Base-by-base conservation (phyloP, 2,113 vertebrate genomes). In the Collichthys lucidus region DNA sequence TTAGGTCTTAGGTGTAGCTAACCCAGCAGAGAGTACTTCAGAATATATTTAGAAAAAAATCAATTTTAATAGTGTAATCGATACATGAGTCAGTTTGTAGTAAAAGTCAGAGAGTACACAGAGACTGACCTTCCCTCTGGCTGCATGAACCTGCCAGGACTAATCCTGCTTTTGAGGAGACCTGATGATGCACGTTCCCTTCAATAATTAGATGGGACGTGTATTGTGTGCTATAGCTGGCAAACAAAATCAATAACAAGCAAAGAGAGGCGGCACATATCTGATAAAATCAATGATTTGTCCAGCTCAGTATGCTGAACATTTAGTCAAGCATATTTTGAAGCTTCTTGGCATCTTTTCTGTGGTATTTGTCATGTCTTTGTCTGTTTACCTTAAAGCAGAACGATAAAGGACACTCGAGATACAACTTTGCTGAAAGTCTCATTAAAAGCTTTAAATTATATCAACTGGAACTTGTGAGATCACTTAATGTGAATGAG, bases 31-130 rank as follows among this genome's bases (percentile, higher is more conserved):
- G 62, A 31, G 44, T 71, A 73, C 85, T 74, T 44, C 52, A 80
- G 74, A 29, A 57, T 86, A 74, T 85, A 85, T 90, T 79, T 80
- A 89, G 62, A 84, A 92, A 40, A 40, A 40, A 40, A 35, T 35
- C 31, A 90, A 94, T 95, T 87, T 92, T 92, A 91, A 92, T 86
- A 72, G 88, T 64, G 65, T 82, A 82, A 92, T 92, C 86, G 64
- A 92, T 92, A 87, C 74, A 77, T 60, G 22, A 91, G 88, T 88
- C 88, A 70, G 81, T 87, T 84, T 84, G 75, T 76, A 84, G 86
- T 83, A 89, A 89, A 88, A 90, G 77, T 84, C 80, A 35, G 47
- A 14, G 42, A 61, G 80, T 64, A 73, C 86, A 87, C 84, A 92
- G 89, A 82, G 72, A 71, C 73, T 92, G 86, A 92, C 89, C 92